A percentile compares a stretch with the other conserved stretches of the same genome.
These are phyloP conservation scores for Oxyscelio sp. DNA, from an alignment of 2,888 invertebrate species.

Conservation along the genomic window DNA sequence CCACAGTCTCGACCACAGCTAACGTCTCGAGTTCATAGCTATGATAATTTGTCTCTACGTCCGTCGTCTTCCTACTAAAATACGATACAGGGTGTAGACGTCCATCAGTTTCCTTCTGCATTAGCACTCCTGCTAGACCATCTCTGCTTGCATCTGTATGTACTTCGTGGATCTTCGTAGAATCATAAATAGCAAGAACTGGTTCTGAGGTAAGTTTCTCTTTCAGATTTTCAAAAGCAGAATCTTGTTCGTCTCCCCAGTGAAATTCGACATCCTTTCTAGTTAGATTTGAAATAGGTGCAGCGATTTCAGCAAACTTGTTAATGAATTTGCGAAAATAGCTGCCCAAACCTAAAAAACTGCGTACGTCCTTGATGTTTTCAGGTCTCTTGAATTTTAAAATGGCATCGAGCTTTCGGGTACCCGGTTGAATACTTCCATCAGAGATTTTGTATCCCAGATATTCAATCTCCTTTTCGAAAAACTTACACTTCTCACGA, in stretches of 20 bases:
- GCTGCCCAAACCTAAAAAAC: conserved; percentile 19
- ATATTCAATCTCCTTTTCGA: not conserved
- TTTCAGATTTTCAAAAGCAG: conserved; percentile 3
- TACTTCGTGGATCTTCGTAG: not conserved
- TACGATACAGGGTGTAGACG: conserved; percentile 8
- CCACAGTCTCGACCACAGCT: not conserved
- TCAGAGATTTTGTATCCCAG: conserved; percentile 1
- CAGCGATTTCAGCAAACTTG: conserved; percentile 65
- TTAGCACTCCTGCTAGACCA: not conserved
- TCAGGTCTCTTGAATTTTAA: conserved; percentile 42
- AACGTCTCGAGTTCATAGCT: not conserved
- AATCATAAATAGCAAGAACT: conserved; percentile 6
- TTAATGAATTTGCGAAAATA: conserved; percentile 26
- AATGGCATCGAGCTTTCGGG: conserved; percentile 63
- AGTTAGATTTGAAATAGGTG: conserved; percentile 24
- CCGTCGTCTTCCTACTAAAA: conserved; percentile 16
- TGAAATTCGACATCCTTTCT: not conserved
- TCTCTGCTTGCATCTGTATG: conserved; percentile 14
- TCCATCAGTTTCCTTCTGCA: not conserved
- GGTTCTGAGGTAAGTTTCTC: conserved; percentile 15
- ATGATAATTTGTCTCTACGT: conserved; percentile 79
- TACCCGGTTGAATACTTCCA: not conserved
- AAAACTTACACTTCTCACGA: conserved; percentile 7
- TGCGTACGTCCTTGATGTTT: conserved; percentile 53
- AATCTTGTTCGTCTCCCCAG: not conserved